These are phyloP conservation scores for Xenentodon cancila DNA, from an alignment of 2,797 vertebrate species.

Conservation along the genomic window DNA sequence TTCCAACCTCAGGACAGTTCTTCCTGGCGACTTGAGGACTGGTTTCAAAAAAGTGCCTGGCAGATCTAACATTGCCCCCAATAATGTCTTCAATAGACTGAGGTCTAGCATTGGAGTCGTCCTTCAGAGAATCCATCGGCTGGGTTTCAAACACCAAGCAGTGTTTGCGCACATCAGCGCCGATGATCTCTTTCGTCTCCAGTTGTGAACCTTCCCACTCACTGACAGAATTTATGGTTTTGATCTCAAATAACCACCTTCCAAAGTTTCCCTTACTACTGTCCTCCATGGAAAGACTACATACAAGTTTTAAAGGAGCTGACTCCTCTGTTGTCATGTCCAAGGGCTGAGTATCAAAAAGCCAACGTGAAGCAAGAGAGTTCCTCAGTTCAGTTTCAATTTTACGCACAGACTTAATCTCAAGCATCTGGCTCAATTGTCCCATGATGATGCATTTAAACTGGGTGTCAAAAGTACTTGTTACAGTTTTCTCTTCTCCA, in stretches of 20 bases:
- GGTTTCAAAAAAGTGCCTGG: conserved; percentile 91
- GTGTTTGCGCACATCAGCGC: conserved; percentile 89
- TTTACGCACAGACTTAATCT: conserved; percentile 88
- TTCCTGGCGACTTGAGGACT: conserved; percentile 84
- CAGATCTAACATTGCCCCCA: conserved; percentile 89
- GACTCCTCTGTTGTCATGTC: conserved; percentile 80
- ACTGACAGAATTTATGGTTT: conserved; percentile 84
- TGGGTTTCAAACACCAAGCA: conserved; percentile 92
- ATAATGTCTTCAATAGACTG: conserved; percentile 84
- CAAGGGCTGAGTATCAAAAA: conserved; percentile 88
- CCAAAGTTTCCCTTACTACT: conserved; percentile 81
- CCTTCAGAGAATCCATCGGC: conserved; percentile 88
- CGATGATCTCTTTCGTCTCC: conserved; percentile 84
- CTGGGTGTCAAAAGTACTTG: conserved; percentile 89
- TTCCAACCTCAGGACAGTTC: conserved; percentile 84
- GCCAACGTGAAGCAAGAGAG: conserved; percentile 86
- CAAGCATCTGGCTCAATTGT: conserved; percentile 85
- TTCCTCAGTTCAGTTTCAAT: conserved; percentile 87
- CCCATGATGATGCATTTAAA: conserved; percentile 89
- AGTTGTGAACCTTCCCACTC: conserved; percentile 78
- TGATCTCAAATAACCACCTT: conserved; percentile 90
- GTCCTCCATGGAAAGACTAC: conserved; percentile 88
- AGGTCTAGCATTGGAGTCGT: conserved; percentile 78
- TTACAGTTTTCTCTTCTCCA: conserved; percentile 85
- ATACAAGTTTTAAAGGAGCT: conserved; percentile 83